Evolutionary conservation across 2,888 invertebrate species (phyloP).

Genomic region (Thysanoteuthis rhombus): DNA sequence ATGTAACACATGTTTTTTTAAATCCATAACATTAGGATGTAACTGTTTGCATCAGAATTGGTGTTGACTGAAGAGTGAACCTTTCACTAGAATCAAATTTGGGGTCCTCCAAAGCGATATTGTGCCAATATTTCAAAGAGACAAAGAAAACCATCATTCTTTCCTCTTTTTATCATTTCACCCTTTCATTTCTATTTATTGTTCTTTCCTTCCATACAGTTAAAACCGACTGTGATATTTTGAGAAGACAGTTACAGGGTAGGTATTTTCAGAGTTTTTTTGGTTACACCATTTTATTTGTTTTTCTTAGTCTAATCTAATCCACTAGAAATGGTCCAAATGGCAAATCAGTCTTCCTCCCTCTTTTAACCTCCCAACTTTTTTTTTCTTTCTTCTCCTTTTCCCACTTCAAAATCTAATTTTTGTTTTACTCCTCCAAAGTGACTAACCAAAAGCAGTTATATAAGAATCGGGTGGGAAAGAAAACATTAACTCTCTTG

Average conservation of each 20-base stretch:
- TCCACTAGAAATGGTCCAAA: neutral
- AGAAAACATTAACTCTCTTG: neutral
- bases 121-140: too few relatives aligned
- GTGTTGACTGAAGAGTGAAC: too few relatives aligned
- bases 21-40: too few relatives aligned
- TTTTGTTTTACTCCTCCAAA: neutral
- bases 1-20: too few relatives aligned
- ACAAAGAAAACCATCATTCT: neutral
- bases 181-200: slow-evolving; percentile 29
- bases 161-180: slow-evolving; percentile 12
- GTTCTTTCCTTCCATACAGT: slow-evolving; percentile 30
- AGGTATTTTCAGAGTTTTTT: slow-evolving; percentile 27
- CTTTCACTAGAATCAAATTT: too few relatives aligned
- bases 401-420: neutral
- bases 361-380: neutral
- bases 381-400: neutral
- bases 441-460: neutral
- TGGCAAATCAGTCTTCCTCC: neutral
- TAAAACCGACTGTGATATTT: slow-evolving; percentile 32
- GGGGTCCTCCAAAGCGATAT: too few relatives aligned
- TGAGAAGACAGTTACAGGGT: slow-evolving; percentile 28
- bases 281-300: slow-evolving; percentile 17
- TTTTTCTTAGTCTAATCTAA: slow-evolving; percentile 25
- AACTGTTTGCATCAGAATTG: too few relatives aligned
- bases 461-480: neutral